A percentile compares a stretch with the other conserved stretches of the same genome.
phyloP scores from a whole-genome alignment of 2,797 vertebrate genomes.

The Typhlichthys eigenmanni region DNA sequence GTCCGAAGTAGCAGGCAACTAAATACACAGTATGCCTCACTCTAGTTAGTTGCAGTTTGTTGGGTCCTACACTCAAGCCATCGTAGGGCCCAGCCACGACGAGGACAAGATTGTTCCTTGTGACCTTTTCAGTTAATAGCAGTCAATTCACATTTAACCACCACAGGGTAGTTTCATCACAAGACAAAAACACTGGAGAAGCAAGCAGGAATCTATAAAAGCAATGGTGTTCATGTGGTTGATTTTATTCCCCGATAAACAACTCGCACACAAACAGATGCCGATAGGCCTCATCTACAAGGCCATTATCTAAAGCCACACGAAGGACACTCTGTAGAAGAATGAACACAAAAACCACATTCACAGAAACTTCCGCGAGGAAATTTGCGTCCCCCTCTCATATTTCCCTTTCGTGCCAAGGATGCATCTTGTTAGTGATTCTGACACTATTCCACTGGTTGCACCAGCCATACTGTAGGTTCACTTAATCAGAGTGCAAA shows the following conservation, averaged over 20 bases:
- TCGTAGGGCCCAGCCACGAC: too few species aligned
- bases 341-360: too few species aligned
- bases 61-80: too few species aligned
- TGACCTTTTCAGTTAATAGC: not conserved
- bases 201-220: slow-evolving; percentile 4
- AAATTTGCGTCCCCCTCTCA: slow-evolving; percentile 10
- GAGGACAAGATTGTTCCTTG: too few species aligned
- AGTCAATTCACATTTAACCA: not conserved
- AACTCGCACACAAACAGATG: slow-evolving; percentile 63
- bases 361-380: slow-evolving; percentile 25
- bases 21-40: too few species aligned
- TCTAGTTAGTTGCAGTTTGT: too few species aligned
- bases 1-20: too few species aligned
- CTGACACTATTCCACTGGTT: not conserved
- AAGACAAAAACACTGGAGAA: not conserved
- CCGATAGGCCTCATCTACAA: slow-evolving; percentile 31
- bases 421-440: slow-evolving; percentile 14
- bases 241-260: slow-evolving; percentile 74
- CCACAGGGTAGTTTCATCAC: not conserved
- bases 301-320: slow-evolving; percentile 57
- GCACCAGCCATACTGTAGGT: not conserved
- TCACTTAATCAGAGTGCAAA: slow-evolving; percentile 30
- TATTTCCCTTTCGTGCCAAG: not conserved
- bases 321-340: slow-evolving; percentile 75
- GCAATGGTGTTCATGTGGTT: slow-evolving; percentile 23